A percentile compares a stretch with the other conserved stretches of the same genome.
phyloP scores from a whole-genome alignment of 1,140 invertebrate species.

The Conopomorpha cramerella region DNA sequence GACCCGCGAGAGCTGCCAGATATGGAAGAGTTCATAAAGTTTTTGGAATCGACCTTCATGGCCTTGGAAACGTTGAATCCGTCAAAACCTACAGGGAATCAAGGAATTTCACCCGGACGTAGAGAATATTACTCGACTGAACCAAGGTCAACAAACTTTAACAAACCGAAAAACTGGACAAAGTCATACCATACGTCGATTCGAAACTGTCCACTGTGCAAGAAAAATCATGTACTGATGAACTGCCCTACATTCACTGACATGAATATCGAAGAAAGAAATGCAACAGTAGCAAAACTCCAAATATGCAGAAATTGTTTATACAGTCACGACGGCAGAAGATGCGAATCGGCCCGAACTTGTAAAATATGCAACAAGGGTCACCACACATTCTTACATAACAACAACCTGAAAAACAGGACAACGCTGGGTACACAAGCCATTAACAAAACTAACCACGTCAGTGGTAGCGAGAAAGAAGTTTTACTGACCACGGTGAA shows the following conservation, averaged over 20 bases:
- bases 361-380: neutral
- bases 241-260: neutral
- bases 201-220: neutral
- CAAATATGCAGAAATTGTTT: neutral
- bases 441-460: neutral
- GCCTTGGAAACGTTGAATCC: conserved; percentile 6
- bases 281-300: neutral
- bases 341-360: neutral
- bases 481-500: neutral
- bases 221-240: neutral
- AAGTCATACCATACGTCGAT: neutral
- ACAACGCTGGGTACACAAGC: neutral
- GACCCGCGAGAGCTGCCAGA: conserved; percentile 5
- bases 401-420: neutral
- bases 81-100: neutral
- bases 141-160: neutral
- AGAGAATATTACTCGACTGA: neutral
- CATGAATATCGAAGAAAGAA: neutral
- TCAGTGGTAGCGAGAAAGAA: neutral
- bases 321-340: neutral
- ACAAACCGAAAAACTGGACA: neutral
- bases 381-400: neutral
- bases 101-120: neutral
- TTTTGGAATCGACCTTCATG: conserved; percentile 8
- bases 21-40: conserved; percentile 7